These are phyloP conservation scores for Bujurquina vittata DNA, from an alignment of 2,113 vertebrate species.

Conservation along the genomic window DNA sequence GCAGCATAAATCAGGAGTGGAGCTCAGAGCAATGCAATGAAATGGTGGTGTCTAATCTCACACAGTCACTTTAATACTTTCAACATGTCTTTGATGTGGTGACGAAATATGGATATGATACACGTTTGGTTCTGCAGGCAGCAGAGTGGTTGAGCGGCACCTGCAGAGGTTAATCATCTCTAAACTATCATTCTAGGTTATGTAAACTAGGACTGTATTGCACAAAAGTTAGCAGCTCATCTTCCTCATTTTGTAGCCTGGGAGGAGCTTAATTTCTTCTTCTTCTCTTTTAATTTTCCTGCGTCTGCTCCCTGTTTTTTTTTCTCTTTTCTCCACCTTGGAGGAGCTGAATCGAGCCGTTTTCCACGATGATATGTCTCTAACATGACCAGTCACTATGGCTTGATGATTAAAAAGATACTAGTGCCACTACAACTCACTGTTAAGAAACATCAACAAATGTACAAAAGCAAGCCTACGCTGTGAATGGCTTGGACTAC, in stretches of 20 bases:
- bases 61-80: constrained; percentile 63
- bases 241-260: constrained; percentile 44
- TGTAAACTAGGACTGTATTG: constrained; percentile 80
- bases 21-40: constrained; percentile 77
- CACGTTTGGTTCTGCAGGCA: constrained; percentile 52
- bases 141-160: constrained; percentile 24
- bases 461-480: constrained; percentile 68
- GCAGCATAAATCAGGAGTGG: constrained; percentile 85
- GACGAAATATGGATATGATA: constrained; percentile 59
- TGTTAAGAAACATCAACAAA: constrained; percentile 67
- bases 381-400: constrained; percentile 66
- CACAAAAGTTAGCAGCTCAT: constrained; percentile 75
- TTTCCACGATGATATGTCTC: constrained; percentile 68
- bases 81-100: constrained; percentile 53
- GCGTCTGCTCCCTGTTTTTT: not conserved
- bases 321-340: not conserved
- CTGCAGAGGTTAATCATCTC: constrained; percentile 44
- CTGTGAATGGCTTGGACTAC: constrained; percentile 52
- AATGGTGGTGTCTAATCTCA: constrained; percentile 67
- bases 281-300: not conserved
- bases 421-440: constrained; percentile 69
- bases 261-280: constrained; percentile 21
- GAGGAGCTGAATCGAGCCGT: constrained; percentile 58
- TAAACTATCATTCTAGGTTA: constrained; percentile 53
- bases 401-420: constrained; percentile 66